A percentile compares a stretch with the other conserved stretches of the same genome.
These are phyloP conservation scores for Hydropsyche tenuis DNA, from an alignment of 1,140 invertebrate species.

Conservation along the genomic window DNA sequence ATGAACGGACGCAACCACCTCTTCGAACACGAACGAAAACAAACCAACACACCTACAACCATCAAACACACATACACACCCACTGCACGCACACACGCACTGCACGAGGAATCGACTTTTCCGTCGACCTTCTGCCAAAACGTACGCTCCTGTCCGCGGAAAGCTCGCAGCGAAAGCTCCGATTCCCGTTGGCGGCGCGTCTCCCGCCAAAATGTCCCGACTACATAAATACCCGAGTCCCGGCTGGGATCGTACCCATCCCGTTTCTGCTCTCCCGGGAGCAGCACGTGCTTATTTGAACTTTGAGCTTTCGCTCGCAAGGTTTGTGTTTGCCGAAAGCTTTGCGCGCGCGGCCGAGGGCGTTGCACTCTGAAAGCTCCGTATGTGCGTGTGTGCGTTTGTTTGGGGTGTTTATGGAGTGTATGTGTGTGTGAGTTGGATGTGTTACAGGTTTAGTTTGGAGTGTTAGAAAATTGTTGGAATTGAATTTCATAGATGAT, in stretches of 20 bases:
- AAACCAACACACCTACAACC: no score
- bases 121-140: neutral
- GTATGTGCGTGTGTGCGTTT: no score
- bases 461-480: no score
- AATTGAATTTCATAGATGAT: no score
- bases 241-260: neutral
- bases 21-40: no score
- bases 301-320: slow-evolving; percentile 40
- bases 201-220: neutral
- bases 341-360: neutral
- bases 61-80: no score
- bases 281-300: slow-evolving; percentile 44
- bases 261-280: neutral
- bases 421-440: no score
- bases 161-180: slow-evolving; percentile 35
- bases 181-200: neutral
- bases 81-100: no score
- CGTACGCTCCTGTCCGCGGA: neutral
- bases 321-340: slow-evolving; percentile 14
- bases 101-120: neutral
- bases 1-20: no score
- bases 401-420: no score
- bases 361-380: no score
- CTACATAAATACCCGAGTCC: neutral
- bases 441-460: no score